These are phyloP conservation scores for Plutella xylostella DNA, from an alignment of 2,888 invertebrate genomes.

Conservation along the genomic window DNA sequence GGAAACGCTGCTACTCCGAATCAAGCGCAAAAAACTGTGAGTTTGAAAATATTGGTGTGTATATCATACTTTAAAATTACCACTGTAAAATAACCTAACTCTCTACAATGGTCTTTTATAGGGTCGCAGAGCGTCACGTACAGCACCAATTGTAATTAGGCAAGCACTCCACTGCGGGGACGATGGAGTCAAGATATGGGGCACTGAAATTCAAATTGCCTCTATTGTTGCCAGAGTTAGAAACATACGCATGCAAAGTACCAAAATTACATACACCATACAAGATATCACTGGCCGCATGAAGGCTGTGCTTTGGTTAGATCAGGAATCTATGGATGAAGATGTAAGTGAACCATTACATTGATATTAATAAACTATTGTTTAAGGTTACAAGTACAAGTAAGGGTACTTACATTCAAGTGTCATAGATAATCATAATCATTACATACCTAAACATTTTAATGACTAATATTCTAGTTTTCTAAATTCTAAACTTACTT, in stretches of 20 bases:
- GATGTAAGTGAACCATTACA: conserved; percentile 36
- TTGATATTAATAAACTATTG: background rate
- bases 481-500: too few relatives aligned
- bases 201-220: conserved; percentile 60
- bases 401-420: background rate
- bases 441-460: background rate
- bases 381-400: background rate
- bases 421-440: too few relatives aligned
- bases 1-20: conserved; percentile 57
- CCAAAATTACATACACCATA: conserved; percentile 62
- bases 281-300: conserved; percentile 64
- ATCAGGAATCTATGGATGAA: conserved; percentile 61
- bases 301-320: conserved; percentile 60
- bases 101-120: conserved; percentile 19
- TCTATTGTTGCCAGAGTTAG: conserved; percentile 49
- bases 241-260: conserved; percentile 58
- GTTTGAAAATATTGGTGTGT: conserved; percentile 13
- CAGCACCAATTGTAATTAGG: conserved; percentile 59
- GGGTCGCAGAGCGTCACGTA: conserved; percentile 56
- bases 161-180: conserved; percentile 60
- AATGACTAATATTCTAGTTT: too few relatives aligned
- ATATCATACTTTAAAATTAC: background rate
- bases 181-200: conserved; percentile 64
- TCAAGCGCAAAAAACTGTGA: conserved; percentile 50
- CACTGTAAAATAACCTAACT: background rate